Evolutionary conservation across 1,140 invertebrate species (phyloP).

Genomic region (Adoxophyes honmai): DNA sequence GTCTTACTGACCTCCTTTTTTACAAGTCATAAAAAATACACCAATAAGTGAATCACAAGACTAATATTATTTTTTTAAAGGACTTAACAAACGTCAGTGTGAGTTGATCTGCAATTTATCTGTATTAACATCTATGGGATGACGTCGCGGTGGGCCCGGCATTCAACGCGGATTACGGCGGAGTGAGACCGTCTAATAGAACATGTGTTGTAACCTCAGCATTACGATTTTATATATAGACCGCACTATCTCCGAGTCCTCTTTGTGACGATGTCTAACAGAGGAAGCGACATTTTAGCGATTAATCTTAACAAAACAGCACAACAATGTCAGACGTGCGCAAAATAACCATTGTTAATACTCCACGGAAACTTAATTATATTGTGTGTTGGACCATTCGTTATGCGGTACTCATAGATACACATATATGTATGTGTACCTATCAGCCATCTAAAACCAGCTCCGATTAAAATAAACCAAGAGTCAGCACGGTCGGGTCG

Average conservation of each 20-base stretch:
- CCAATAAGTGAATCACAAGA: conserved; percentile 23
- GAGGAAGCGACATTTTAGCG: neutral
- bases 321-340: neutral
- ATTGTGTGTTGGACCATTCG: neutral
- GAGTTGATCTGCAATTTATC: conserved; percentile 47
- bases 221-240: conserved; percentile 12
- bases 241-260: conserved; percentile 2
- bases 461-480: conserved; percentile 24
- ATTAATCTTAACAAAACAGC: conserved; percentile 8
- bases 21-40: neutral
- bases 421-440: no score
- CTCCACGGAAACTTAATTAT: neutral
- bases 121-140: conserved; percentile 39
- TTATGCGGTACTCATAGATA: neutral
- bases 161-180: conserved; percentile 32
- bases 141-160: conserved; percentile 19
- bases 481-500: conserved; percentile 23
- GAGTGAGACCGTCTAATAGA: conserved; percentile 1
- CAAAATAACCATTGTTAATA: conserved; percentile 1
- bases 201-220: conserved; percentile 12
- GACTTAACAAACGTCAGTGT: conserved; percentile 31
- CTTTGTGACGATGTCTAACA: neutral
- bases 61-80: conserved; percentile 30
- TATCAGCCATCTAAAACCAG: conserved; percentile 19
- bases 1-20: conserved; percentile 32